Evolutionary conservation across 2,888 invertebrate species (phyloP).

Genomic region (Lasioglossum zephyrum): DNA sequence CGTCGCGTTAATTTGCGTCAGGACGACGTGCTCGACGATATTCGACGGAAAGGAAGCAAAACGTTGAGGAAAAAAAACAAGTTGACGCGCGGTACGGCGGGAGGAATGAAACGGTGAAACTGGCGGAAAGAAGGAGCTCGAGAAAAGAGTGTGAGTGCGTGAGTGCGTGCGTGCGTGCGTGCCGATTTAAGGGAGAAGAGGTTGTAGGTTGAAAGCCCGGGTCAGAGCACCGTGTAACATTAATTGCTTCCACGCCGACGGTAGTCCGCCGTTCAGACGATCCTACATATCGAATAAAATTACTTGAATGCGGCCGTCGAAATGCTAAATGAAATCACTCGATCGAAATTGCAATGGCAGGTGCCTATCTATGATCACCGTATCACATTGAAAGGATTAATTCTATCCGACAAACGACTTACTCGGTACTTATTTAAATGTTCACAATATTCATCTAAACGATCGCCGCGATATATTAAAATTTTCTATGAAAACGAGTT

Average conservation of each 20-base stretch:
- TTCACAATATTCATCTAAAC: background rate
- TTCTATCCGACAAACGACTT: background rate
- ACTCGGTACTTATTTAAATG: background rate
- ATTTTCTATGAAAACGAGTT: conserved; percentile 25
- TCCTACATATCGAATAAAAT: background rate
- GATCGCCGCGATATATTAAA: background rate
- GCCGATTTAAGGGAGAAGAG: conserved; percentile 34
- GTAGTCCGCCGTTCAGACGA: conserved; percentile 19
- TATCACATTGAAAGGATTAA: background rate
- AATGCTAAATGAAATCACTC: background rate
- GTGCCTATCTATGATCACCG: background rate
- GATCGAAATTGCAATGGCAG: background rate
- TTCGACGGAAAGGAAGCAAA: background rate
- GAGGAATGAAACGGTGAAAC: conserved; percentile 3
- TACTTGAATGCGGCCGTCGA: background rate
- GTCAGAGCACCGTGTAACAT: conserved; percentile 40
- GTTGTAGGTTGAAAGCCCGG: conserved; percentile 34
- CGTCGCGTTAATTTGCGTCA: conserved; percentile 26
- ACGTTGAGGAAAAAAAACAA: background rate
- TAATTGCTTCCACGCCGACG: conserved; percentile 46
- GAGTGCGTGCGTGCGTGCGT: background rate
- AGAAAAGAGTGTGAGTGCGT: background rate
- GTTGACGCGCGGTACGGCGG: no score
- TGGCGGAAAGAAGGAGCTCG: background rate
- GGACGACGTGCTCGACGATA: conserved; percentile 1